Evolutionary conservation across 2,113 vertebrate species (phyloP).

Genomic region (Corythornis madagascariensis): DNA sequence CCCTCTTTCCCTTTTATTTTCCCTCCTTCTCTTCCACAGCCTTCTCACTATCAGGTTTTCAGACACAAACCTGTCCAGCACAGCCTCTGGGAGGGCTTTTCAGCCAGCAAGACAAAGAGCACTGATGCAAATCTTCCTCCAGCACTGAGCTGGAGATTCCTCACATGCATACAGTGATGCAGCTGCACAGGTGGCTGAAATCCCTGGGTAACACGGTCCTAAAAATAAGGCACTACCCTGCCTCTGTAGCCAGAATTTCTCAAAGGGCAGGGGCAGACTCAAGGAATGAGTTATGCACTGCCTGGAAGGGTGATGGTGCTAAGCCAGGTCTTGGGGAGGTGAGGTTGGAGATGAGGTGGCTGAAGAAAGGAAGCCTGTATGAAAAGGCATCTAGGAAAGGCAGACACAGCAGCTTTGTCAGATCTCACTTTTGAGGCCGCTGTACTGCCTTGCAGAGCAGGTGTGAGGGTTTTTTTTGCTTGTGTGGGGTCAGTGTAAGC

Average conservation of each 20-base stretch:
- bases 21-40: neutral
- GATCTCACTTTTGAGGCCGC: neutral
- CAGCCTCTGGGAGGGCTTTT: neutral
- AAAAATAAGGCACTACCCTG: constrained; percentile 35
- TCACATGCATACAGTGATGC: neutral
- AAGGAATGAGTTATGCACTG: neutral
- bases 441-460: neutral
- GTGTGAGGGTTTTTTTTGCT: neutral
- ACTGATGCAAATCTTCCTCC: neutral
- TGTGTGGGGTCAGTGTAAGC: neutral
- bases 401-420: neutral
- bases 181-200: constrained; percentile 53
- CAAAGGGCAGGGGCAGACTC: neutral
- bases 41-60: neutral
- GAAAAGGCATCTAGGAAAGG: neutral
- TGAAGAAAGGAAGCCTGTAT: neutral
- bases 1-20: neutral
- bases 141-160: neutral
- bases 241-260: constrained; percentile 6
- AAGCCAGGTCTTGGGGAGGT: neutral
- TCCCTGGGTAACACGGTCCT: constrained; percentile 13
- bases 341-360: neutral
- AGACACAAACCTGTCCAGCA: neutral
- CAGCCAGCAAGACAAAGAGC: neutral
- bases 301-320: neutral